Evolutionary conservation across 2,888 invertebrate species (phyloP).

Genomic region (Megalurothrips usitatus): DNA sequence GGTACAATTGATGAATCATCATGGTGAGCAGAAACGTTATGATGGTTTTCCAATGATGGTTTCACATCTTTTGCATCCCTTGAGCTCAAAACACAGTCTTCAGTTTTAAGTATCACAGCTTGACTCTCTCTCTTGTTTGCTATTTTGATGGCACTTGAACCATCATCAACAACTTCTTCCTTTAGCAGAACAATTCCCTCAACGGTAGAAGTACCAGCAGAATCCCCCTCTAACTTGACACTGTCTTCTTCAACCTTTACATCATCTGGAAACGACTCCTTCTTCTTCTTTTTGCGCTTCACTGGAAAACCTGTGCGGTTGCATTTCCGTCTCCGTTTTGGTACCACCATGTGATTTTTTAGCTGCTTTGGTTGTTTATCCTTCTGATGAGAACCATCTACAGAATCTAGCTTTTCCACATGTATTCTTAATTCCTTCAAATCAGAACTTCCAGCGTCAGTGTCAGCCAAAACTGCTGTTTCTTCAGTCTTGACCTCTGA

Average conservation of each 20-base stretch:
- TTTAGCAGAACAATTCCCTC: neutral
- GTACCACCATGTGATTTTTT: constrained; percentile 42
- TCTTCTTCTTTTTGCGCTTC: constrained; percentile 76
- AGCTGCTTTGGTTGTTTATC: constrained; percentile 46
- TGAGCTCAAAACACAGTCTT: neutral
- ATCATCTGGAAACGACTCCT: constrained; percentile 39
- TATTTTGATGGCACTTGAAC: neutral
- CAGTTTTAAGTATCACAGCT: neutral
- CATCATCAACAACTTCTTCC: constrained; percentile 7
- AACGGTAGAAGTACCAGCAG: neutral
- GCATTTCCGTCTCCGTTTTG: constrained; percentile 41
- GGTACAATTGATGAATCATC: neutral
- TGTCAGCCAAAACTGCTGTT: neutral
- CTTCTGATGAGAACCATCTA: constrained; percentile 39
- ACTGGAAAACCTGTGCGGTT: constrained; percentile 87
- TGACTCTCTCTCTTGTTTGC: neutral
- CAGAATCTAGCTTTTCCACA: constrained; percentile 41
- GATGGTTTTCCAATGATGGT: neutral
- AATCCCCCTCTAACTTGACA: neutral
- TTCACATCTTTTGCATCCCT: neutral
- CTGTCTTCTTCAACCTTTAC: neutral
- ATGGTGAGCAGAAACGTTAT: neutral
- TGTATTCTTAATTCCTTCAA: constrained; percentile 42
- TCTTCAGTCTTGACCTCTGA: neutral
- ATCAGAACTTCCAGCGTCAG: neutral